Conservation (phyloP, 2,113 vertebrate genomes). For the Sander lucioperca region DNA sequence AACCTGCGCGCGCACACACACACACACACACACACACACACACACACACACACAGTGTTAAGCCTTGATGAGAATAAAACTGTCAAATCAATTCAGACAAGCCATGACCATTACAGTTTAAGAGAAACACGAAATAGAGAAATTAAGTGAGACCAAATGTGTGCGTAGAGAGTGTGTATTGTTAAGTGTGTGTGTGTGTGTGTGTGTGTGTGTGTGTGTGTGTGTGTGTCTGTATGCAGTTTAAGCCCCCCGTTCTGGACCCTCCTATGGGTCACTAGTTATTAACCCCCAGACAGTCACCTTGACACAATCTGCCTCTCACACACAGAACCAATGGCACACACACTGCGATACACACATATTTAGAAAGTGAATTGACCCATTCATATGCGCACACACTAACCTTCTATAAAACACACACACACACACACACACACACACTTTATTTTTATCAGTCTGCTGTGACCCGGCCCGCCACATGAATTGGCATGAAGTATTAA, state of each 20-base stretch:
- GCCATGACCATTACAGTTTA: not conserved
- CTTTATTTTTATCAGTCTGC: slow-evolving; percentile 41
- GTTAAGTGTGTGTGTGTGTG: slow-evolving; percentile 12
- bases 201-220: slow-evolving; percentile 18
- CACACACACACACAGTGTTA: slow-evolving; percentile 15
- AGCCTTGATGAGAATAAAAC: slow-evolving; percentile 43
- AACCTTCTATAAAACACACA: not conserved
- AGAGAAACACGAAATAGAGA: slow-evolving; percentile 32
- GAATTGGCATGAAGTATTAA: slow-evolving; percentile 57
- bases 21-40: not conserved
- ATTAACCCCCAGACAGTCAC: slow-evolving; percentile 81
- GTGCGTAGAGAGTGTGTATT: slow-evolving; percentile 16
- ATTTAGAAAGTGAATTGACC: slow-evolving; percentile 11
- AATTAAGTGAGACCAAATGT: not conserved
- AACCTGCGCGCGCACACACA: not conserved
- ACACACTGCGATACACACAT: slow-evolving; percentile 38
- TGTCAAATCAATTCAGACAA: slow-evolving; percentile 43
- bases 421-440: slow-evolving; percentile 18
- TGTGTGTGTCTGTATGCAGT: slow-evolving; percentile 14
- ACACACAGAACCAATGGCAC: slow-evolving; percentile 23
- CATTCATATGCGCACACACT: slow-evolving; percentile 19
- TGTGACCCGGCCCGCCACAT: slow-evolving; percentile 40
- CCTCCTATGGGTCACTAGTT: slow-evolving; percentile 72
- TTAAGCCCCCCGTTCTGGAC: slow-evolving; percentile 51
- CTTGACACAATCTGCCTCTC: slow-evolving; percentile 56